These are phyloP conservation scores for Fratercula arctica DNA, from an alignment of 2,797 vertebrate species.

Conservation along the genomic window DNA sequence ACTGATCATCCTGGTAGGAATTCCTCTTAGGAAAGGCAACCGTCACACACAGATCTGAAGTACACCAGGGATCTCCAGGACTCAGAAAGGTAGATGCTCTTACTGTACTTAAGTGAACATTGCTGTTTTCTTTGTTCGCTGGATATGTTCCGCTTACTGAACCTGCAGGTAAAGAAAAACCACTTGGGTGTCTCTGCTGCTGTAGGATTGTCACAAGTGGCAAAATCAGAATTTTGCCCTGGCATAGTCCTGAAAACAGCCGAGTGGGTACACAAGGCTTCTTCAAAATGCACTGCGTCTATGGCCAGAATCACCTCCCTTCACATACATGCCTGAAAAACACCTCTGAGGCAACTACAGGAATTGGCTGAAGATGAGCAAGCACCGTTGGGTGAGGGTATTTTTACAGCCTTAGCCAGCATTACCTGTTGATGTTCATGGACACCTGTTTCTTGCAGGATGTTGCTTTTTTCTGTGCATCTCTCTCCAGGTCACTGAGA, in stretches of 20 bases:
- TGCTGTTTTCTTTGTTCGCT: not conserved
- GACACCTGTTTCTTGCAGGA: not conserved
- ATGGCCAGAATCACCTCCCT: not conserved
- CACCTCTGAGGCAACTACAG: not conserved
- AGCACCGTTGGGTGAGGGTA: accelerated
- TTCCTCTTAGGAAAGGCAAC: not conserved
- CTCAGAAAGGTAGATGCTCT: not conserved
- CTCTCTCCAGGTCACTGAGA: not conserved
- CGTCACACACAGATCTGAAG: not conserved
- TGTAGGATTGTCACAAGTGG: not conserved
- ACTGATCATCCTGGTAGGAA: not conserved
- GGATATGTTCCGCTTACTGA: not conserved
- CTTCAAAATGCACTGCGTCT: not conserved
- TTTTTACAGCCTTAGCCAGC: not conserved
- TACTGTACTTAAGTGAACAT: not conserved
- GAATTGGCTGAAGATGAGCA: not conserved
- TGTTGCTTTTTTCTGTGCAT: not conserved
- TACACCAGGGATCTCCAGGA: not conserved
- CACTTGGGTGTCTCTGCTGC: not conserved
- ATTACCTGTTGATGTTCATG: not conserved
- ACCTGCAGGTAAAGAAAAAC: not conserved
- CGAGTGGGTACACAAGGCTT: not conserved
- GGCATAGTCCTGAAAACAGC: not conserved
- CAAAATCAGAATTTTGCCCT: not conserved
- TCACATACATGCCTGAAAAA: accelerated